Base-by-base conservation (phyloP, 2,113 vertebrate genomes). In the Perca flavescens region DNA sequence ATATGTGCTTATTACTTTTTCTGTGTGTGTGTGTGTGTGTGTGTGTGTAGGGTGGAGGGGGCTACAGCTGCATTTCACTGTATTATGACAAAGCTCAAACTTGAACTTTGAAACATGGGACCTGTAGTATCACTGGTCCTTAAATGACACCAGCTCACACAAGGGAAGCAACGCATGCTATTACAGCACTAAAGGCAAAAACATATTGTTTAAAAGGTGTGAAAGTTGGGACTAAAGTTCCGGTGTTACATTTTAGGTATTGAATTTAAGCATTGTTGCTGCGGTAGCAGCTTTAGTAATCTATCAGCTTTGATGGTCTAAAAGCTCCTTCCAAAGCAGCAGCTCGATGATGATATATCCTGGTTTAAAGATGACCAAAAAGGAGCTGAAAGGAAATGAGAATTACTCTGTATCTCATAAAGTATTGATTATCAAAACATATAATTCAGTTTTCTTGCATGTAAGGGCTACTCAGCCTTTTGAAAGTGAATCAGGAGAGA, bases 251-350 rank as follows among this genome's bases (percentile, higher is more conserved):
- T 77, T 87, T 63, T 14, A 49, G 25, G 15, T 75, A 81, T 79
- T 79, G 74, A 47, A 54, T 79, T 73, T 82, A 49, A 68, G 74
- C 65, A 22, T 16, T 31, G 74, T 40, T 79, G 21, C 74, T 65
- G n/a, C 15, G 0, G 43, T 28, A 53, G 56, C 72, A 50, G 62
- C 66, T 65, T 36, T 8, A 67, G 73, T 50, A 78, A 73, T 86
- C 60, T 19, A 80, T 84, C 84, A 75, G 77, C 52, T 89, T 71
- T 80, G 58, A 88, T 65, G 74, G 87, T 79, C 68, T 73, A 71
- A 74, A 36, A 77, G 46, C 54, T 9, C 3, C 36, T 50, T 80
- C 19, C 17, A 36, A 52, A 36, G 49, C 43, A 75, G 28, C 46
- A 50, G 47, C 47, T 77, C 72, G 56, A 34, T 49, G 28, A 53